Base-by-base conservation (phyloP, 2,113 vertebrate genomes). In the Platysteira castanea region DNA sequence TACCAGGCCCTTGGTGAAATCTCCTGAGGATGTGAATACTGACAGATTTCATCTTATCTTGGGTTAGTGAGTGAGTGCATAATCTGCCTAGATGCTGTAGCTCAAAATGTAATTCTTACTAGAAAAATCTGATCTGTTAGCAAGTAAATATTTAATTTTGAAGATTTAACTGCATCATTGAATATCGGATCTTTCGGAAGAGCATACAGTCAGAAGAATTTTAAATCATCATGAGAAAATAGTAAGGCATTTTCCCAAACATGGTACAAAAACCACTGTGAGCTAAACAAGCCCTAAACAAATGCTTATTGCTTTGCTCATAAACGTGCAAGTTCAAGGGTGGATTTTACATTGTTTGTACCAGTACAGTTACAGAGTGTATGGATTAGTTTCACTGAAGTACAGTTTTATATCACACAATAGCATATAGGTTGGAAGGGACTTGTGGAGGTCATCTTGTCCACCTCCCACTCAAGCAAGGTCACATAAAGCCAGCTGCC, bases 1-100 rank as follows among this genome's bases (percentile, higher is more conserved):
- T 65, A 98, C 98, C 42, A 97, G 95, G 83, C 96, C 97, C 68
- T 80, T 82, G 70, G 96, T 98, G n/a, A 99, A 99, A 94, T 99
- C 99, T 82, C 99, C 99, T 9, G 99, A 99, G 82, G 99, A 99
- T 95, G 70, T 99, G 90, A 99, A 98, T 96, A 94, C 98, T 5
- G 99, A 99, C 57, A 98, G 98, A 63, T 98, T 99, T 84, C 97
- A 99, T 93, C 98, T 99, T 65, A 98, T 99, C 50, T 97, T 99
- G 96, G 99, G 99, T 99, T 57, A 96, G 96, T 96, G 46, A 96
- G 93, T 96, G 59, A 82, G 35, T 63, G 21, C 50, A 37, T 41
- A 61, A 85, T 57, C 60, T 94, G 4, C 71, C 56, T 91, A 70
- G 31, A 65, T 63, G 31, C 13, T 81, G 15, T 84, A 88, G 78